Evolutionary conservation across 2,888 invertebrate genomes (phyloP).

Genomic region (Pterostichus madidus): DNA sequence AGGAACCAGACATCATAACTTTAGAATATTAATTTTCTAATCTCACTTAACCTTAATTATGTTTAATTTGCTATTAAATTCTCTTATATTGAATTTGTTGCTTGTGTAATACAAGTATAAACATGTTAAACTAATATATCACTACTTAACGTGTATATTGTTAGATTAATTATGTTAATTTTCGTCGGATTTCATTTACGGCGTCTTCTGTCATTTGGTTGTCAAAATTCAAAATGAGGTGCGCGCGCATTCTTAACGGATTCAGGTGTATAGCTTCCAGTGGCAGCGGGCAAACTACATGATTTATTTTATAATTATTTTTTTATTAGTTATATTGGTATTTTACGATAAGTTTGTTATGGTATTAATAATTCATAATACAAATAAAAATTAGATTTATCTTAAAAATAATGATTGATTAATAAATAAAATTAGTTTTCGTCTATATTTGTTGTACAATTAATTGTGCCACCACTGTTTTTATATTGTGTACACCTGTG

Average conservation of each 20-base stretch:
- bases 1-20: slow-evolving; percentile 71
- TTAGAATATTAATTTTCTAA: not conserved
- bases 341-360: too few relatives aligned
- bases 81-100: not conserved
- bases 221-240: slow-evolving; percentile 56
- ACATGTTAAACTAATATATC: not conserved
- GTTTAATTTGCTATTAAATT: not conserved
- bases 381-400: too few relatives aligned
- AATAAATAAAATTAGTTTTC: too few relatives aligned
- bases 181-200: not conserved
- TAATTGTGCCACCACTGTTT: too few relatives aligned
- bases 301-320: too few relatives aligned
- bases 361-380: too few relatives aligned
- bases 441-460: too few relatives aligned
- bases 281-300: too few relatives aligned
- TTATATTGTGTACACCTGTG: too few relatives aligned
- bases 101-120: not conserved
- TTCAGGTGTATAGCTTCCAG: not conserved
- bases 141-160: not conserved
- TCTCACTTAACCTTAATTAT: slow-evolving; percentile 3
- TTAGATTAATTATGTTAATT: not conserved
- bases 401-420: too few relatives aligned
- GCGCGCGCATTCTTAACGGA: slow-evolving; percentile 51
- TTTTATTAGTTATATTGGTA: too few relatives aligned
- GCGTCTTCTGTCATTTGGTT: slow-evolving; percentile 18